Evolutionary conservation across 2,888 invertebrate genomes (phyloP), one percentile per base, ranked within the genome.

Genomic region (Athetis lepigone): DNA sequence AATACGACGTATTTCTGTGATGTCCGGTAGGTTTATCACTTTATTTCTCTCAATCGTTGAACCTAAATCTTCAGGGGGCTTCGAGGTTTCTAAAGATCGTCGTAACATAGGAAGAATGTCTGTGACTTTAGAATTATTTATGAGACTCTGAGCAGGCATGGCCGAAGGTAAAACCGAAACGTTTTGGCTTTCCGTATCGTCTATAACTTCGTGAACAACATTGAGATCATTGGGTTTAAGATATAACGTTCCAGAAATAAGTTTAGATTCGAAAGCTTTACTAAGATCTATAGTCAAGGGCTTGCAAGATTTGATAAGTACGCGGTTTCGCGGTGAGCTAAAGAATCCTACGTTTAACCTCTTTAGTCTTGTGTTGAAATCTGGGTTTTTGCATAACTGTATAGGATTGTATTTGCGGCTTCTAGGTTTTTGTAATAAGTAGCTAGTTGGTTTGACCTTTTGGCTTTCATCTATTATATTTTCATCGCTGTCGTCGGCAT

Each of bases 361-460:
- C 78, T 90, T 93, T 8, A 95, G 75, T 29, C 90, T 82, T 4
- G 92, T 93, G 67, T 94, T 95, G 54, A 94, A 95, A 75, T 95
- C 94, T 1, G 94, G 94, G 81, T 95, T 95, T 80, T 93, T 94
- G 63, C 93, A 92, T 4, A 95, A 56, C 36, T 89, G 84, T 77
- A 92, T 89, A 0, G 91, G 90, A 71, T 90, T 88, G 49, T 94
- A 94, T 2, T 60, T 81, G n/a, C 88, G 86, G 55, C 82, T 80
- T 69, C 79, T 85, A 1, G 93, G 94, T 81, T 94, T 94, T 76
- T 88, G 84, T 29, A 93, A 80, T 47, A 93, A 74, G 62, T 82
- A 82, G 79, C 90, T 93, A 0, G 88, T 81, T 23, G 72, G 36
- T 75, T 89, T 89, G 1, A 94, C 81, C 75, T 63, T 85, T 47